Percentiles rank a stretch among this genome's conserved stretches.
Evolutionary conservation across 1,140 invertebrate species (phyloP).

Genomic region (Oreohelix idahoensis): DNA sequence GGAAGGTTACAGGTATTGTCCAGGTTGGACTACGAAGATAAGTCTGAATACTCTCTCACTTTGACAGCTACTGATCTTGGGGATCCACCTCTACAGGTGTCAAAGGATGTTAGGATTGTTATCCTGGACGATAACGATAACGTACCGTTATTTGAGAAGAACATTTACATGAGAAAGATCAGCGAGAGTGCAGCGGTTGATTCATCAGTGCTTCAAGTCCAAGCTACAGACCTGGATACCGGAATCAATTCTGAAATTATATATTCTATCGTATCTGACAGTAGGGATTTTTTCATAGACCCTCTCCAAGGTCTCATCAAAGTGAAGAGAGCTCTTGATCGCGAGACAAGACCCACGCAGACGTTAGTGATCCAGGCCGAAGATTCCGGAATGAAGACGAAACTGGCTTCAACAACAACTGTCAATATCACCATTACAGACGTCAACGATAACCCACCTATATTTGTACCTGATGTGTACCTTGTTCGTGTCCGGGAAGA

Average conservation of each 20-base stretch:
- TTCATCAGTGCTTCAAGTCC: conserved; percentile 75
- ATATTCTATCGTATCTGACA: conserved; percentile 88
- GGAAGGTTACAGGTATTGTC: conserved; percentile 87
- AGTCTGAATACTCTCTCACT: conserved; percentile 87
- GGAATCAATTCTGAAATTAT: conserved; percentile 85
- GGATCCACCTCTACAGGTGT: conserved; percentile 42
- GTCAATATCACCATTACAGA: conserved; percentile 65
- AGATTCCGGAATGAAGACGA: conserved; percentile 76
- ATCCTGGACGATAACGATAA: conserved; percentile 71
- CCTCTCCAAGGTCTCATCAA: conserved; percentile 83
- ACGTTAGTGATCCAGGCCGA: conserved; percentile 87
- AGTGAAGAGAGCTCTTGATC: conserved; percentile 83
- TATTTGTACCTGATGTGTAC: conserved; percentile 77
- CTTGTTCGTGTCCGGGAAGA: conserved; percentile 90
- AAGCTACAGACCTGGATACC: conserved; percentile 85
- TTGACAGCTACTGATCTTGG: conserved; percentile 87
- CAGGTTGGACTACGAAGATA: conserved; percentile 88
- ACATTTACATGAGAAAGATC: conserved; percentile 70
- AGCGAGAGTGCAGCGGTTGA: conserved; percentile 63
- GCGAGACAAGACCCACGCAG: conserved; percentile 87
- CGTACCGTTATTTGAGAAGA: conserved; percentile 73
- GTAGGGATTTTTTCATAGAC: conserved; percentile 88
- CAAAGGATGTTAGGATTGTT: conserved; percentile 51
- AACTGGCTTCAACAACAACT: conserved; percentile 59
- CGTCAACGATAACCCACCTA: conserved; percentile 70